Percentiles rank a stretch among this genome's conserved stretches.
phyloP scores from a whole-genome alignment of 2,888 invertebrate genomes.

The Philhelius pedissequus region DNA sequence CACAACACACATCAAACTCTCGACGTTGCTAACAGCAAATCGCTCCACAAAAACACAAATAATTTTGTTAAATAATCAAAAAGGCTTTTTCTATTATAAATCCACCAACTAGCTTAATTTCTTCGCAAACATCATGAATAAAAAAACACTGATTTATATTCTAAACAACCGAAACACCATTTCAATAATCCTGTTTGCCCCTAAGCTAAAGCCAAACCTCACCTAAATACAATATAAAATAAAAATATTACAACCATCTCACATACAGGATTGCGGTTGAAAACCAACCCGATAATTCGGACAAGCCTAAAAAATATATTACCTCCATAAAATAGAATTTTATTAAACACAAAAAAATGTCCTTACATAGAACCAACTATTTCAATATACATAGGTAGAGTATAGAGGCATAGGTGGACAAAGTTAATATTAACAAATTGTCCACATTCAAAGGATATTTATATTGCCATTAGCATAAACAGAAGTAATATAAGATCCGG shows the following conservation, averaged over 20 bases:
- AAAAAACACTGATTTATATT: not conserved
- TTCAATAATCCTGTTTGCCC: not conserved
- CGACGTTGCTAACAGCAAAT: not conserved
- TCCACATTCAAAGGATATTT: conserved; percentile 46
- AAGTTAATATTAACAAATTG: conserved; percentile 50
- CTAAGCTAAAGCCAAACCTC: not conserved
- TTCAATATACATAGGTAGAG: not conserved
- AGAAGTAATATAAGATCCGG: conserved; percentile 38
- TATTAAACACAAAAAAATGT: not conserved
- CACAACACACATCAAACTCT: not conserved
- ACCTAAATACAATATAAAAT: not conserved
- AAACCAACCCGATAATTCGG: not conserved
- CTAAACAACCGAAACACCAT: not conserved
- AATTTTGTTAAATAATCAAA: not conserved
- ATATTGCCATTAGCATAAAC: conserved; percentile 43
- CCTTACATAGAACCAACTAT: not conserved
- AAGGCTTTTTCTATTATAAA: not conserved
- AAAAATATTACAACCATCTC: not conserved
- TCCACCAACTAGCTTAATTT: not conserved
- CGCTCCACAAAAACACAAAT: not conserved
- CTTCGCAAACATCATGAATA: not conserved
- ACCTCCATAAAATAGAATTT: not conserved
- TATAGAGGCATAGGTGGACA: not conserved
- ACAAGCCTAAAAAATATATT: not conserved
- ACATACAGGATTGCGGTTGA: not conserved